These are phyloP conservation scores for Aurelia aurita complex sp. Pacific DNA, from an alignment of 30 jellyfish, hydroid and myxozoan species.

Conservation along the genomic window DNA sequence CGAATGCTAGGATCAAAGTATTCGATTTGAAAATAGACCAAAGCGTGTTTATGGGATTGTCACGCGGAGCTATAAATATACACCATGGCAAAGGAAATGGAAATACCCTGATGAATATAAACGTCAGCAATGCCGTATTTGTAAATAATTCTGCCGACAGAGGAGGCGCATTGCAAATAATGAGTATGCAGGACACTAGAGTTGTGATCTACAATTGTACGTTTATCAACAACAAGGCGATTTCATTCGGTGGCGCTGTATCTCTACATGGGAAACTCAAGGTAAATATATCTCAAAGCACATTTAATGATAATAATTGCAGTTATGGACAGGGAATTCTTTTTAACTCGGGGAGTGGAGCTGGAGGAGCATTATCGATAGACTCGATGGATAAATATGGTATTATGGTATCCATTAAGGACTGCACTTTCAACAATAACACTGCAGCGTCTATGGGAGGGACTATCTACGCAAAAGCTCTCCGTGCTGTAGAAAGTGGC, in stretches of 20 bases:
- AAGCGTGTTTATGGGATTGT: conserved; percentile 1
- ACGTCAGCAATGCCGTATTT: background rate
- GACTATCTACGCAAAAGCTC: conserved; percentile 26
- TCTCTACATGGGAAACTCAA: conserved; percentile 7
- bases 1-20: background rate
- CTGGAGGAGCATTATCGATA: conserved; percentile 45
- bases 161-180: conserved; percentile 26
- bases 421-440: conserved; percentile 7
- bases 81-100: background rate
- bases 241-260: conserved; percentile 44
- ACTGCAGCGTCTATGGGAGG: conserved; percentile 30
- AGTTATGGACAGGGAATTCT: background rate
- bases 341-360: conserved; percentile 1
- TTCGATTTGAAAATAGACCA: background rate
- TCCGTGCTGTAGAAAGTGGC: background rate
- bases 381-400: conserved; percentile 6
- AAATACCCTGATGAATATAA: background rate
- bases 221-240: conserved; percentile 31
- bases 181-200: background rate
- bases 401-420: background rate
- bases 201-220: conserved; percentile 9
- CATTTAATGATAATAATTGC: conserved; percentile 4
- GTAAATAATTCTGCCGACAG: conserved; percentile 9
- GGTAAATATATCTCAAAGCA: background rate
- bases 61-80: conserved; percentile 14